Base-by-base conservation (phyloP, 2,797 vertebrate species). In the Vipera latastei region DNA sequence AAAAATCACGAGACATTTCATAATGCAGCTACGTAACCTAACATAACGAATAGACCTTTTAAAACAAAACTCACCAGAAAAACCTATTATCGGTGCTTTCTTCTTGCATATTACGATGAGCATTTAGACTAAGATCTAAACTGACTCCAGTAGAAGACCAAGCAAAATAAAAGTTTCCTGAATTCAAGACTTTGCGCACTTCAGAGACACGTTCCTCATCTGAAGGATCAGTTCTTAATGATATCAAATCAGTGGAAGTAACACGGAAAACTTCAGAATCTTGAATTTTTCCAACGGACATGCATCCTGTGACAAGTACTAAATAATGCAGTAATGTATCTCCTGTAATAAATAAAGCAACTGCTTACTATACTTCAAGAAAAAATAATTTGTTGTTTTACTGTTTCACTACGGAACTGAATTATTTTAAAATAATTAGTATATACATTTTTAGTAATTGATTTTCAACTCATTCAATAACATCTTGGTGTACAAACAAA, bases 231-330 rank as follows among this genome's bases (percentile, higher is more conserved):
- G 97, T 97, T 94, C 98, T 98, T 90, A 99, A 95, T 0, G 99
- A 99, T 93, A 99, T 98, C 63, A 99, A 99, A 60, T 99, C 99
- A 0, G 99, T 99, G 95, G 98, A 98, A n/a, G 98, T 99, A 92
- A 99, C 99, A 93, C 99, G 98, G 96, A 99, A 99, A 65, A 99
- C 99, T 97, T 99, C 99, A 0, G 99, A 99, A 85, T 99, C 99
- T 96, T 99, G 99, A 94, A 99, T 99, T 95, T 99, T 99, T 32
- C 99, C 99, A 92, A 99, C 99, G 1, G 99, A 99, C 98, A 99
- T 99, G 95, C 99, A 99, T 18, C 99, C 99, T 0, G 99, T 99
- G 92, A 99, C 99, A 26, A 99, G 98, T 94, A 99, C 99, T 96
- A 99, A 97, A 92, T 99, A 99, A 97, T 99, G 98, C 28, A 99